Conservation (phyloP, 1,140 invertebrate genomes). For the Sitodiplosis mosellana region DNA sequence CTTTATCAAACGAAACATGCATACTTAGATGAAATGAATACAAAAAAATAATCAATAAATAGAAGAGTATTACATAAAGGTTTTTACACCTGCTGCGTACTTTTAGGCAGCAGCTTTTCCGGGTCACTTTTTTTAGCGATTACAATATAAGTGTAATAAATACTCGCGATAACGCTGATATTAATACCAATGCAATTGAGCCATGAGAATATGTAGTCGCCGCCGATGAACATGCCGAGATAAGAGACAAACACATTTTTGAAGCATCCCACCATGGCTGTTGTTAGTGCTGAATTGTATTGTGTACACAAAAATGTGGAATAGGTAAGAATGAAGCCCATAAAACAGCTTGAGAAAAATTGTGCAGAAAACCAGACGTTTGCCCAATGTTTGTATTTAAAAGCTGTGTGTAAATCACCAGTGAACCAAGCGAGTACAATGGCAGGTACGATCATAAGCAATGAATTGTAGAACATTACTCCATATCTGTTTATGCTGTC, state of each 20-base stretch:
- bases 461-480: constrained; percentile 88
- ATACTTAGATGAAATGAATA: too few relatives aligned
- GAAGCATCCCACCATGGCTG: constrained; percentile 94
- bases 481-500: constrained; percentile 94
- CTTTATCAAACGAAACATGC: too few relatives aligned
- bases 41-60: too few relatives aligned
- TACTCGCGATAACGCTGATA: constrained; percentile 68
- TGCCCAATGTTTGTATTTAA: constrained; percentile 50
- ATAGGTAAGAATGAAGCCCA: constrained; percentile 93
- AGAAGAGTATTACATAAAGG: too few relatives aligned
- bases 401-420: constrained; percentile 55
- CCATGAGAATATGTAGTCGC: constrained; percentile 88
- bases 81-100: too few relatives aligned
- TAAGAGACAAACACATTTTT: constrained; percentile 88
- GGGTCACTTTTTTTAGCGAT: constrained; percentile 37
- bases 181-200: constrained; percentile 90
- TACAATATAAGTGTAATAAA: constrained; percentile 62
- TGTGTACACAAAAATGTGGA: constrained; percentile 89
- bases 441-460: constrained; percentile 85
- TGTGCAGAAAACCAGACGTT: constrained; percentile 60
- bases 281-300: constrained; percentile 93
- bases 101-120: too few relatives aligned
- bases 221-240: constrained; percentile 92
- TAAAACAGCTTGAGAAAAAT: constrained; percentile 81
- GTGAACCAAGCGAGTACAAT: constrained; percentile 49